These are phyloP conservation scores for Ypsolopha sequella DNA, from an alignment of 2,888 invertebrate genomes.

Conservation along the genomic window DNA sequence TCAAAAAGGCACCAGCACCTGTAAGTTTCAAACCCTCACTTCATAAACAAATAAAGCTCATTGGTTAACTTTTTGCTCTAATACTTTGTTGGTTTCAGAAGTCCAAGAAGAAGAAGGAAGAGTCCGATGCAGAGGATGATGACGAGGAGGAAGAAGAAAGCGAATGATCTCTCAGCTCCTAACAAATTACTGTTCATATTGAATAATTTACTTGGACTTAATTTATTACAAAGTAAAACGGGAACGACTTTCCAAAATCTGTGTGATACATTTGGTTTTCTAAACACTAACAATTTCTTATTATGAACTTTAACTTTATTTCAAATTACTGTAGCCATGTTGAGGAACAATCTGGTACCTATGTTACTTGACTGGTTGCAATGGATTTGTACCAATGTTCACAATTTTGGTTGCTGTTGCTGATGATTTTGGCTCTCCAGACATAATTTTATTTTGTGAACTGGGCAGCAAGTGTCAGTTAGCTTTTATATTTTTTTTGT, in stretches of 20 bases:
- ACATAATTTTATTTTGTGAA: no score
- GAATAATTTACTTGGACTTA: slow-evolving; percentile 70
- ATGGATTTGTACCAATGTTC: no score
- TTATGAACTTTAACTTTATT: no score
- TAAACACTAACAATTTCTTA: no score
- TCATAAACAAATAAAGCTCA: neutral
- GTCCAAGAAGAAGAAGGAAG: slow-evolving; percentile 74
- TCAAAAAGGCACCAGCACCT: slow-evolving; percentile 53
- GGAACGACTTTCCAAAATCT: slow-evolving; percentile 68
- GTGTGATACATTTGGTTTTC: slow-evolving; percentile 13
- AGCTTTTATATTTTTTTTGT: slow-evolving; percentile 3
- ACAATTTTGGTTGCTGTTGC: no score
- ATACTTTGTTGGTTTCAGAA: slow-evolving; percentile 28
- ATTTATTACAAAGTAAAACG: slow-evolving; percentile 68
- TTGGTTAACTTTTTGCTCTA: neutral
- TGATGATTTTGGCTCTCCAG: no score
- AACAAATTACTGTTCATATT: slow-evolving; percentile 63
- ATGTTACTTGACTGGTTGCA: no score
- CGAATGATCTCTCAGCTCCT: slow-evolving; percentile 68
- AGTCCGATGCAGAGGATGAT: slow-evolving; percentile 74
- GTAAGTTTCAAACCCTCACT: slow-evolving; percentile 28
- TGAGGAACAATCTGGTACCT: no score
- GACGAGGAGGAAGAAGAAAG: slow-evolving; percentile 75
- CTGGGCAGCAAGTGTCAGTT: no score
- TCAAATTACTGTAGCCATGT: no score